These are phyloP conservation scores for Trididemnum miniatum DNA, from an alignment of 23 tunicate genomes.

Conservation along the genomic window DNA sequence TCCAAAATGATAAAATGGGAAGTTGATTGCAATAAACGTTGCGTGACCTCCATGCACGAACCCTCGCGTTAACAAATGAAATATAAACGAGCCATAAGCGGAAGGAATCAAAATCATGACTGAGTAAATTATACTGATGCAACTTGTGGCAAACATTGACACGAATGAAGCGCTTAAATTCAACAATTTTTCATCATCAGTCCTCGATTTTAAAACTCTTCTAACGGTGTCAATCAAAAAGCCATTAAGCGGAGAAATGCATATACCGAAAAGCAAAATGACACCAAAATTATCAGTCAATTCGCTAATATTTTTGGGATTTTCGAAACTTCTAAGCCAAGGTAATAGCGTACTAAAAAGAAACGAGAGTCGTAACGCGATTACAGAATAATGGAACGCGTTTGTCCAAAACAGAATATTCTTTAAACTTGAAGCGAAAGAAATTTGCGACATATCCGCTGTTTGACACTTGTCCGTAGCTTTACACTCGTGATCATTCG, in stretches of 20 bases:
- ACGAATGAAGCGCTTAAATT: background rate
- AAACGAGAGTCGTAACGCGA: background rate
- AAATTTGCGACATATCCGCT: background rate
- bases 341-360: constrained; percentile 2
- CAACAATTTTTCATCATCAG: background rate
- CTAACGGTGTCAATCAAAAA: constrained; percentile 4
- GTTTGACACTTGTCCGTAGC: background rate
- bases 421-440: background rate
- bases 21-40: constrained; percentile 9
- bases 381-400: constrained; percentile 15
- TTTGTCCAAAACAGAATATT: constrained; percentile 29
- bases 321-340: constrained; percentile 19
- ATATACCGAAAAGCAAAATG: background rate
- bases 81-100: constrained; percentile 13
- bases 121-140: background rate
- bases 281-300: constrained; percentile 6
- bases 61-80: constrained; percentile 1
- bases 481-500: too few relatives aligned
- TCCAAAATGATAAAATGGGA: constrained; percentile 32
- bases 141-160: constrained; percentile 27
- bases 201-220: background rate
- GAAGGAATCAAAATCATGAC: background rate
- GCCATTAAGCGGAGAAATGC: constrained; percentile 32
- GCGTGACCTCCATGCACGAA: constrained; percentile 24
- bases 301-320: background rate